A percentile compares a stretch with the other conserved stretches of the same genome.
phyloP scores from a whole-genome alignment of 2,797 vertebrate genomes.

The Sebastolobus altivelis region DNA sequence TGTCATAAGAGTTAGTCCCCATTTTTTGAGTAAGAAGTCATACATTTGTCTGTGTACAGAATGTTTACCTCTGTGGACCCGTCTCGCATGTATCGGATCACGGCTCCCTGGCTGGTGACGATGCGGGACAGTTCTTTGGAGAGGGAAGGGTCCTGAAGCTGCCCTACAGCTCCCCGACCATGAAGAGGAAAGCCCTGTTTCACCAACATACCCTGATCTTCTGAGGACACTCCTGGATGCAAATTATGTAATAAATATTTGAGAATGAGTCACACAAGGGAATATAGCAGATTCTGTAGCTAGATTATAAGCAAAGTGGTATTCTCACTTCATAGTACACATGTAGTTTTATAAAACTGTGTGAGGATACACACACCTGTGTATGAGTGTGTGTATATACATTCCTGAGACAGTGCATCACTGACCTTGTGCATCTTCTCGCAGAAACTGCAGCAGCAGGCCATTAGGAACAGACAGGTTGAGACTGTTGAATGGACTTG shows the following conservation, averaged over 20 bases:
- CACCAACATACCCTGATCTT: conserved; percentile 81
- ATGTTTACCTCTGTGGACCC: conserved; percentile 89
- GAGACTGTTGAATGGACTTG: conserved; percentile 80
- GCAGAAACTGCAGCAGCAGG: conserved; percentile 86
- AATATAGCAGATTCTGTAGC: background rate
- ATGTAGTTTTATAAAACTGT: conserved; percentile 2
- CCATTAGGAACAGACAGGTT: conserved; percentile 89
- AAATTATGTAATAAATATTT: background rate
- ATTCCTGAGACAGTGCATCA: background rate
- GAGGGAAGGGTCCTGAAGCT: conserved; percentile 52
- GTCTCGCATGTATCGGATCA: conserved; percentile 89
- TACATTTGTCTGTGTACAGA: background rate
- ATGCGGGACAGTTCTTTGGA: conserved; percentile 87
- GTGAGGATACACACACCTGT: background rate
- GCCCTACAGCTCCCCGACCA: conserved; percentile 5
- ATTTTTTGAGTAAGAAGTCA: background rate
- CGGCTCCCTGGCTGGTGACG: conserved; percentile 89
- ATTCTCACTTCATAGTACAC: background rate
- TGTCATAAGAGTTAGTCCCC: too few relatives aligned
- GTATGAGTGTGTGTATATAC: background rate
- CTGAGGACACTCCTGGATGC: conserved; percentile 40
- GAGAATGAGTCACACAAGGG: background rate
- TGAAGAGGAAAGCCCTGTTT: conserved; percentile 88
- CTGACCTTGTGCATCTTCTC: conserved; percentile 83
- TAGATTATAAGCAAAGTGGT: background rate